Conservation (phyloP, 2,113 vertebrate genomes). For the Muscicapa adusta region DNA sequence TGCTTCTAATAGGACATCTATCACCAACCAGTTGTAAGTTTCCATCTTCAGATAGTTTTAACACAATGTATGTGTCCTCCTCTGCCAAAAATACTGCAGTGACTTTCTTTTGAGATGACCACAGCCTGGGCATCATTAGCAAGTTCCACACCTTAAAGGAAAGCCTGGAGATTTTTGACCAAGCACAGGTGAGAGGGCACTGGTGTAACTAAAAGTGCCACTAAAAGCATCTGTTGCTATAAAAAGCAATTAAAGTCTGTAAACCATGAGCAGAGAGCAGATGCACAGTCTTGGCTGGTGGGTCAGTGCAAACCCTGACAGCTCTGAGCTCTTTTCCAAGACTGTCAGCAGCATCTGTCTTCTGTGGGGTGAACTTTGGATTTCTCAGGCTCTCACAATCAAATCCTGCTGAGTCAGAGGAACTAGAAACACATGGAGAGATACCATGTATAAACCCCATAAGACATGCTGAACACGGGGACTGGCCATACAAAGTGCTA, state of each 20-base stretch:
- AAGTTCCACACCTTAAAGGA: not conserved
- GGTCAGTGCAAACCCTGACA: not conserved
- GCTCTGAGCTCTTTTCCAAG: not conserved
- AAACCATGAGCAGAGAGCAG: not conserved
- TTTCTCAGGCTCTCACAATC: not conserved
- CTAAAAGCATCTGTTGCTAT: not conserved
- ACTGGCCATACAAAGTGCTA: not conserved
- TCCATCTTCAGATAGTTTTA: not conserved
- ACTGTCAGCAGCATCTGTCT: not conserved
- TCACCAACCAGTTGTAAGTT: not conserved
- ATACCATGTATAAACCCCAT: rapidly evolving
- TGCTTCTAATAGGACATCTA: not conserved
- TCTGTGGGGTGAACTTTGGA: not conserved
- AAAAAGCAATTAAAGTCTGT: not conserved
- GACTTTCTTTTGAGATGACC: not conserved
- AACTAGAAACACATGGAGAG: not conserved
- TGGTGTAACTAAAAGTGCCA: not conserved
- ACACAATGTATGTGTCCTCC: not conserved
- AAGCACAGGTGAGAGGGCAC: not conserved
- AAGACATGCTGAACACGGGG: not conserved
- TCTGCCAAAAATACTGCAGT: not conserved
- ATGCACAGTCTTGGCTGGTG: not conserved
- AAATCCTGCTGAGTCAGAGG: not conserved
- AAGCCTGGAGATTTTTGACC: not conserved
- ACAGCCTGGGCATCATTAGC: not conserved